These are phyloP conservation scores for Desmophyllum pertusum DNA, from an alignment of 92 coral and sea anemone genomes.

Conservation along the genomic window DNA sequence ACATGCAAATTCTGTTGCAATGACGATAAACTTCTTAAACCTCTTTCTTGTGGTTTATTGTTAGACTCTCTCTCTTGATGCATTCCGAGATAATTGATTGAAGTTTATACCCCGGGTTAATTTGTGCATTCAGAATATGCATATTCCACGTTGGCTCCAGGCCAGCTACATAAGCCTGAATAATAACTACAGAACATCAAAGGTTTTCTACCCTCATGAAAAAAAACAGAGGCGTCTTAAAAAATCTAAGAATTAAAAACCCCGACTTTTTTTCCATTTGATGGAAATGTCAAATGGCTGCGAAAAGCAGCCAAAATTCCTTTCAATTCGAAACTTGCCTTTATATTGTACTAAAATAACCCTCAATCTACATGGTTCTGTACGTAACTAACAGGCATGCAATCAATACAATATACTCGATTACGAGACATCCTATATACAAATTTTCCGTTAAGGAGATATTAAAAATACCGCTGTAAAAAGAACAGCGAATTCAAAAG, in stretches of 20 bases:
- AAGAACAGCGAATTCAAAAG: conserved; percentile 23
- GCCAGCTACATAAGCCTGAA: conserved; percentile 21
- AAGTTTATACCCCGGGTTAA: conserved; percentile 23
- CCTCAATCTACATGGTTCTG: conserved; percentile 16
- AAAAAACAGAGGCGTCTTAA: conserved; percentile 14
- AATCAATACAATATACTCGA: conserved; percentile 33
- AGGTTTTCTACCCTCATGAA: conserved; percentile 16
- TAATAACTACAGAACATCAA: conserved; percentile 20
- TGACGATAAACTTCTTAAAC: neutral
- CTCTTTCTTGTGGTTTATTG: conserved; percentile 21
- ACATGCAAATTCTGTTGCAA: conserved; percentile 26
- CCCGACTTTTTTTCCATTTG: conserved; percentile 33
- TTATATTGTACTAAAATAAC: neutral
- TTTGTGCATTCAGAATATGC: conserved; percentile 47
- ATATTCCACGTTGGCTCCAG: conserved; percentile 37
- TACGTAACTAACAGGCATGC: conserved; percentile 17
- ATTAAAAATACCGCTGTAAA: conserved; percentile 26
- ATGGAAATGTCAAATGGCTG: conserved; percentile 41
- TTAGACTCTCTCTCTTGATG: neutral
- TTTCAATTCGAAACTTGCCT: conserved; percentile 41
- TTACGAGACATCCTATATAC: conserved; percentile 33
- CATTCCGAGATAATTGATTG: conserved; percentile 6
- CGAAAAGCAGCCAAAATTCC: conserved; percentile 37
- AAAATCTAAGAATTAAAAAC: conserved; percentile 9
- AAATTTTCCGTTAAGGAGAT: conserved; percentile 39